These are phyloP conservation scores for Meloidogyne chitwoodi DNA, from an alignment of 1,140 invertebrate species.

Conservation along the genomic window DNA sequence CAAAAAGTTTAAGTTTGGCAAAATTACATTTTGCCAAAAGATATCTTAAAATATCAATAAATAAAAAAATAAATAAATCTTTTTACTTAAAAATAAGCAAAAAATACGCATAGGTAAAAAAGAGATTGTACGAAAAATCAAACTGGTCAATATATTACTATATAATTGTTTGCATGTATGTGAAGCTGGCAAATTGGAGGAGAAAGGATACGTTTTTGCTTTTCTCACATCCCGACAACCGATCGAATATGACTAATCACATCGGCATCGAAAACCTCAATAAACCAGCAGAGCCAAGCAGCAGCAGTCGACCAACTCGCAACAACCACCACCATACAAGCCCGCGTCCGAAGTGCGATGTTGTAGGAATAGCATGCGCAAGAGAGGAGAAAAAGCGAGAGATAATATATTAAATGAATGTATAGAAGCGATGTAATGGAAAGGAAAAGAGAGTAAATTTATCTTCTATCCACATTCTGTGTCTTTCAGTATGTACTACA, in stretches of 20 bases:
- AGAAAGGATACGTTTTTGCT: background rate
- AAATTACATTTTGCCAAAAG: background rate
- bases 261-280: background rate
- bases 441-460: background rate
- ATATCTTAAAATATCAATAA: background rate
- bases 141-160: background rate
- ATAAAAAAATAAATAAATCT: background rate
- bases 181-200: background rate
- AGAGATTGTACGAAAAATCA: background rate
- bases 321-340: background rate
- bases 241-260: background rate
- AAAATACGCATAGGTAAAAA: background rate
- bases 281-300: background rate
- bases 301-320: background rate
- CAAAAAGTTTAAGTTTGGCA: too few relatives aligned
- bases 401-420: background rate
- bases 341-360: background rate
- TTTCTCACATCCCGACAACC: background rate
- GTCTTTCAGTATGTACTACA: background rate
- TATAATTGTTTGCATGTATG: background rate
- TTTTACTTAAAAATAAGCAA: too few relatives aligned
- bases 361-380: background rate
- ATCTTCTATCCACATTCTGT: background rate
- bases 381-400: background rate
- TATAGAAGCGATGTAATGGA: background rate